phyloP scores from a whole-genome alignment of 1,140 invertebrate species.

The Amyelois transitella region DNA sequence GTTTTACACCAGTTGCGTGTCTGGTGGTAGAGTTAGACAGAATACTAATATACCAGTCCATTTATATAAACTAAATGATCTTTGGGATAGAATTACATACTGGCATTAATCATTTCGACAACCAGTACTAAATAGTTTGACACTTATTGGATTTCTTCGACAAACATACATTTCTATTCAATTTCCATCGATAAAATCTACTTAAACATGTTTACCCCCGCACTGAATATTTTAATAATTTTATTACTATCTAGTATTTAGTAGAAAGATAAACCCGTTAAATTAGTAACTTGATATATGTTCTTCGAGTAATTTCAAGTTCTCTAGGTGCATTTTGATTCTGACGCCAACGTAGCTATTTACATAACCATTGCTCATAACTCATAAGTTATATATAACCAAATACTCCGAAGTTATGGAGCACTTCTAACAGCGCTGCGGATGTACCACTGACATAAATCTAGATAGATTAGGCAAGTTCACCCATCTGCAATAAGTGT shows the following conservation, averaged over 20 bases:
- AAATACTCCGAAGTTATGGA: neutral
- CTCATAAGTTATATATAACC: neutral
- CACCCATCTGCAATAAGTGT: no score
- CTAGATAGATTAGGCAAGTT: neutral
- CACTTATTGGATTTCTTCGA: no score
- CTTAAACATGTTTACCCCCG: no score
- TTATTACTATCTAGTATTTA: no score
- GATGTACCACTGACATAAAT: neutral
- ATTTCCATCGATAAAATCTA: no score
- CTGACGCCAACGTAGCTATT: neutral
- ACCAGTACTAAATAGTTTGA: no score
- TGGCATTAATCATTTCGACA: neutral
- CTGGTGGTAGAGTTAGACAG: neutral
- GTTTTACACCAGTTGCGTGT: conserved; percentile 21
- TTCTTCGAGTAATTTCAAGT: neutral
- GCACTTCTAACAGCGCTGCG: no score
- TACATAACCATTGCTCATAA: conserved; percentile 1
- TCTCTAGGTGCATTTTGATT: neutral
- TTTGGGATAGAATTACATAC: neutral
- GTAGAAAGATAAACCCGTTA: no score
- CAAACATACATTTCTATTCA: no score
- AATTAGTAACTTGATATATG: neutral
- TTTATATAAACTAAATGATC: neutral
- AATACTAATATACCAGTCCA: neutral
- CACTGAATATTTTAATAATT: no score